These are phyloP conservation scores for Pangasius larnaudii DNA, from an alignment of 2,797 vertebrate species.

Conservation along the genomic window DNA sequence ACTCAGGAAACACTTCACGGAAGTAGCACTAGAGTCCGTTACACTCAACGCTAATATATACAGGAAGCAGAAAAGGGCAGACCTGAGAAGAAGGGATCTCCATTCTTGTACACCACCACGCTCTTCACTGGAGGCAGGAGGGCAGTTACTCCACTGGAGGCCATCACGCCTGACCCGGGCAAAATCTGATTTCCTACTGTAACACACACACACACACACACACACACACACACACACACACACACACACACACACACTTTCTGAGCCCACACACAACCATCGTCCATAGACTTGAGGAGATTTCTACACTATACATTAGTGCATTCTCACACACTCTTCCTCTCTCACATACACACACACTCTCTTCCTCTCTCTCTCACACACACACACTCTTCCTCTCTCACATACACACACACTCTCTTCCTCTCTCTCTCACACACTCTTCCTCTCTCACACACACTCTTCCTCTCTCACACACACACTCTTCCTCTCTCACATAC, in stretches of 20 bases:
- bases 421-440: neutral
- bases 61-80: neutral
- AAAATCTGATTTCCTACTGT: constrained; percentile 39
- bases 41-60: neutral
- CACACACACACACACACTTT: neutral
- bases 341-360: constrained; percentile 28
- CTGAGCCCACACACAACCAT: neutral
- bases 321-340: neutral
- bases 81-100: constrained; percentile 83
- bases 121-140: constrained; percentile 80
- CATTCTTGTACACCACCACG: constrained; percentile 87
- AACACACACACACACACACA: constrained; percentile 9
- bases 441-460: neutral
- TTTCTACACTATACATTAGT: constrained; percentile 1
- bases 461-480: neutral
- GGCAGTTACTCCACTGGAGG: constrained; percentile 57
- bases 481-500: constrained; percentile 25
- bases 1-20: neutral
- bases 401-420: neutral
- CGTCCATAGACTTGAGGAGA: neutral
- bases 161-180: constrained; percentile 62
- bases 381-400: constrained; percentile 9
- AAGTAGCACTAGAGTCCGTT: neutral
- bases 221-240: neutral
- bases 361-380: neutral